Percentiles rank a stretch among this genome's conserved stretches.
Evolutionary conservation across 2,888 invertebrate genomes (phyloP).

Genomic region (Uloborus plumipes): DNA sequence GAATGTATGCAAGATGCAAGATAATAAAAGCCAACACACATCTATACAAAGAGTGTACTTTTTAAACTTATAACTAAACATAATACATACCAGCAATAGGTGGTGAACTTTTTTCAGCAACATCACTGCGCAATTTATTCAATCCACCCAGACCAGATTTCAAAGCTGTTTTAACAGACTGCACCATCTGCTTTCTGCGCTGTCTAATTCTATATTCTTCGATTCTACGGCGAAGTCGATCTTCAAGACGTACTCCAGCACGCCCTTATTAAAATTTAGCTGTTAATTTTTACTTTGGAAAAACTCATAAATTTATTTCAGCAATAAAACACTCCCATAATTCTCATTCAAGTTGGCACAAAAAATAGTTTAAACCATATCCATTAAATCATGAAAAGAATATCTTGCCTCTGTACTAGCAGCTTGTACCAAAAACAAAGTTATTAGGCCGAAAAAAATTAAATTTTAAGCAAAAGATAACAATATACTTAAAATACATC

Average conservation of each 20-base stretch:
- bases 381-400: too few relatives aligned
- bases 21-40: too few relatives aligned
- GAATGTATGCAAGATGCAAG: too few relatives aligned
- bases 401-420: too few relatives aligned
- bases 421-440: too few relatives aligned
- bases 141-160: slow-evolving; percentile 70
- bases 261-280: slow-evolving; percentile 70
- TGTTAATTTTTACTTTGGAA: slow-evolving; percentile 13
- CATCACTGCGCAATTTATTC: slow-evolving; percentile 47
- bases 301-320: not conserved
- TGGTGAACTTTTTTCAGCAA: slow-evolving; percentile 56
- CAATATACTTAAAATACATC: too few relatives aligned
- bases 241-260: slow-evolving; percentile 76
- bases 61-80: too few relatives aligned
- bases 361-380: too few relatives aligned
- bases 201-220: slow-evolving; percentile 73
- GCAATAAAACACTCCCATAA: not conserved
- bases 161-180: slow-evolving; percentile 66
- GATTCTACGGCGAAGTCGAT: slow-evolving; percentile 75
- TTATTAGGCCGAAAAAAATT: too few relatives aligned
- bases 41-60: too few relatives aligned
- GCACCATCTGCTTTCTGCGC: slow-evolving; percentile 63
- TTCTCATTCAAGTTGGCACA: too few relatives aligned
- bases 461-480: too few relatives aligned
- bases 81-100: slow-evolving; percentile 47